These are phyloP conservation scores for Hyposoter dolosus DNA, from an alignment of 2,888 invertebrate genomes.

Conservation along the genomic window DNA sequence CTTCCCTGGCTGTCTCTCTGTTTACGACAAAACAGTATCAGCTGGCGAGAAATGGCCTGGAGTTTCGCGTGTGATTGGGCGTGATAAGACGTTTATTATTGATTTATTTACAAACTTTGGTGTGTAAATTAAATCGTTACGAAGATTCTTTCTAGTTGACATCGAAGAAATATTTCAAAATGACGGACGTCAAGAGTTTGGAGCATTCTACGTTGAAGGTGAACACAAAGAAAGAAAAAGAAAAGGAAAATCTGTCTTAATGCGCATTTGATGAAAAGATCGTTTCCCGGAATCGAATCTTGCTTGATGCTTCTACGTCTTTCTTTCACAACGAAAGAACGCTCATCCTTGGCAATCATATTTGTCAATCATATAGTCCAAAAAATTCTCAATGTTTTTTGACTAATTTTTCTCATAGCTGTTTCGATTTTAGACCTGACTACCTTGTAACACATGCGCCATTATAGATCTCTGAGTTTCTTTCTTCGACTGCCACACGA, in stretches of 20 bases:
- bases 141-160: conserved; percentile 5
- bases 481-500: conserved; percentile 2
- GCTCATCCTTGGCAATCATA: background rate
- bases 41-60: conserved; percentile 69
- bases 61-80: conserved; percentile 55
- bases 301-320: background rate
- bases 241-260: conserved; percentile 37
- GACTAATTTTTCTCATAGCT: conserved; percentile 16
- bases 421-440: conserved; percentile 8
- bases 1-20: conserved; percentile 45
- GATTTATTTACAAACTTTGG: conserved; percentile 8
- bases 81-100: conserved; percentile 44
- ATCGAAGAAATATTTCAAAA: conserved; percentile 64
- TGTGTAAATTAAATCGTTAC: conserved; percentile 10
- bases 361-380: background rate
- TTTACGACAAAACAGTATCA: conserved; percentile 69
- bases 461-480: conserved; percentile 53
- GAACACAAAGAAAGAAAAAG: conserved; percentile 69
- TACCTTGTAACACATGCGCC: conserved; percentile 52
- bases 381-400: background rate
- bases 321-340: conserved; percentile 4
- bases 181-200: conserved; percentile 97
- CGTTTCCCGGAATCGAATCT: conserved; percentile 13
- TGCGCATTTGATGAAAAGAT: conserved; percentile 57
- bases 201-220: conserved; percentile 98